These are phyloP conservation scores for Xenopus tropicalis DNA, from an alignment of 2,113 vertebrate genomes.

Conservation along the genomic window DNA sequence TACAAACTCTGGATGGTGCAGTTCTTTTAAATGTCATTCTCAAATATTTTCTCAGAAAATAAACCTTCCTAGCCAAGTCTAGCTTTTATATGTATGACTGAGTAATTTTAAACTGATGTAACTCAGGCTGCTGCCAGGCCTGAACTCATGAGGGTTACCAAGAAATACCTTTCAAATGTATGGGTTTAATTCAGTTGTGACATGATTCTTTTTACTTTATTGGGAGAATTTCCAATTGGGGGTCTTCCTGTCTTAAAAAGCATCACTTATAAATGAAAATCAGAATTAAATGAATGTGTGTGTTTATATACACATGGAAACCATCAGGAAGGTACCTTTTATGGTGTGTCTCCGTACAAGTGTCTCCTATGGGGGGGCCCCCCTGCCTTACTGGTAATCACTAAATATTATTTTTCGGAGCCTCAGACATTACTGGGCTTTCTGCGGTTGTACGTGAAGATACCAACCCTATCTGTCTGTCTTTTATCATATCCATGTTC, in stretches of 20 bases:
- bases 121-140: slow-evolving; percentile 7
- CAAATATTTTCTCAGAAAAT: slow-evolving; percentile 43
- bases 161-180: slow-evolving; percentile 9
- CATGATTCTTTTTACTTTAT: slow-evolving; percentile 7
- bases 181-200: background rate
- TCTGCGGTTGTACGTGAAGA: no score
- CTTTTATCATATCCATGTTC: no score
- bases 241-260: background rate
- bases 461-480: no score
- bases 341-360: no score
- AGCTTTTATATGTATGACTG: slow-evolving; percentile 32
- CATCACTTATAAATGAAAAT: no score
- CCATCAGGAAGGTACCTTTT: no score
- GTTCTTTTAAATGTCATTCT: slow-evolving; percentile 35
- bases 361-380: no score
- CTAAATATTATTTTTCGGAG: no score
- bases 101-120: slow-evolving; percentile 41
- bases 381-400: no score
- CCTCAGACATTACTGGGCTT: no score
- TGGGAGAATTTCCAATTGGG: slow-evolving; percentile 1
- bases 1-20: slow-evolving; percentile 19
- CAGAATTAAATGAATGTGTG: no score
- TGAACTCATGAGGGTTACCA: slow-evolving; percentile 19
- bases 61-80: slow-evolving; percentile 41
- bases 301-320: no score